Percentiles rank a stretch among this genome's conserved stretches.
These are phyloP conservation scores for Pituophis catenifer DNA, from an alignment of 2,113 vertebrate genomes.

Conservation along the genomic window DNA sequence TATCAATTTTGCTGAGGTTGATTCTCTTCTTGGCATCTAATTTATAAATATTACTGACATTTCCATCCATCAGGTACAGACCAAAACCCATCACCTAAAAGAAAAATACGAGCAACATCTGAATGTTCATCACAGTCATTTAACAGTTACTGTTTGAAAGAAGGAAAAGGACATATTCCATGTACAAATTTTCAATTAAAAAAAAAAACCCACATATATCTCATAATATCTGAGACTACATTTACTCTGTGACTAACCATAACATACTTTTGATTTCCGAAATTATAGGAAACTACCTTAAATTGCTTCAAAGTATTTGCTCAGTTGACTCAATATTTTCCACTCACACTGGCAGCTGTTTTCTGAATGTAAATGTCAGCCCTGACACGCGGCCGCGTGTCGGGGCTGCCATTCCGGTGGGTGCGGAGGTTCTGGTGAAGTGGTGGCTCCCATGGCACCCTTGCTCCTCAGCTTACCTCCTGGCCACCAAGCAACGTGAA, in stretches of 20 bases:
- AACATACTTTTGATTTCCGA: neutral
- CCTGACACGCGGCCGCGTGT: too few relatives aligned
- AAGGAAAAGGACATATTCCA: neutral
- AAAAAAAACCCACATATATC: neutral
- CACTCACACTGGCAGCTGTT: neutral
- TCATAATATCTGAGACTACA: neutral
- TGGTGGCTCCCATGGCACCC: too few relatives aligned
- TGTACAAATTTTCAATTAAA: neutral
- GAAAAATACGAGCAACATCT: neutral
- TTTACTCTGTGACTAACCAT: neutral
- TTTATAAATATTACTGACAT: conserved; percentile 98
- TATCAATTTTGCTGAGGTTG: conserved; percentile 99
- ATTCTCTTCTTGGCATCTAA: conserved; percentile 98
- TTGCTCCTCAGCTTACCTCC: too few relatives aligned
- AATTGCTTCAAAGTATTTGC: neutral
- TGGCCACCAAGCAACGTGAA: too few relatives aligned
- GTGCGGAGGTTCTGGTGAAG: too few relatives aligned
- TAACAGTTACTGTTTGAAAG: neutral
- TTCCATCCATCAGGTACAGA: conserved; percentile 97
- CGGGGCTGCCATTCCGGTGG: too few relatives aligned
- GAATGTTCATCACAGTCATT: neutral
- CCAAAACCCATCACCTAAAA: conserved; percentile 97
- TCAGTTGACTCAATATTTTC: neutral
- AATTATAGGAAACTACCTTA: neutral
- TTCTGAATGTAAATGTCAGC: neutral